Conservation (phyloP, 2,113 vertebrate species). For the Toxotes chatareus region DNA sequence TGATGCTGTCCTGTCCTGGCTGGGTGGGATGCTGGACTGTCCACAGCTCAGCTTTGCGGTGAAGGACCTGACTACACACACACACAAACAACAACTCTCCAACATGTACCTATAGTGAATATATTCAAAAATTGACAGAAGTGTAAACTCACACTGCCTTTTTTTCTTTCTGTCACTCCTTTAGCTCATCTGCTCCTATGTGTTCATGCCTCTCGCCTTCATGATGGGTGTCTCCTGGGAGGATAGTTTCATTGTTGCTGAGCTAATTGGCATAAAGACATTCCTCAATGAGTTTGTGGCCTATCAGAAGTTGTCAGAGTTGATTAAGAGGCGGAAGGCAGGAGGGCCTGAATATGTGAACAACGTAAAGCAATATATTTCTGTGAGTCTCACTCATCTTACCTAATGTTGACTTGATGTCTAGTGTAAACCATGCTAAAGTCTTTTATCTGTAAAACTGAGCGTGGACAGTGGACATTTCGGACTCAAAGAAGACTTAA, state of each 20-base stretch:
- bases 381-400: slow-evolving; percentile 53
- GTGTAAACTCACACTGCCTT: not conserved
- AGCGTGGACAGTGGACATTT: no score
- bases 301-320: slow-evolving; percentile 85
- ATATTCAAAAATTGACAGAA: not conserved
- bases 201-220: slow-evolving; percentile 92
- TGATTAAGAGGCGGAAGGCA: slow-evolving; percentile 84
- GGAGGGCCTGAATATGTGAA: slow-evolving; percentile 86
- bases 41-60: slow-evolving; percentile 92
- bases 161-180: slow-evolving; percentile 12
- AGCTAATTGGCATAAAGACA: slow-evolving; percentile 90
- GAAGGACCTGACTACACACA: slow-evolving; percentile 27
- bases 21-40: slow-evolving; percentile 88
- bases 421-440: not conserved
- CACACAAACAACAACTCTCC: slow-evolving; percentile 1
- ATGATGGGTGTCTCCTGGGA: slow-evolving; percentile 94
- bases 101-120: not conserved
- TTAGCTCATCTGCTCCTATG: slow-evolving; percentile 89
- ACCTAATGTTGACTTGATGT: not conserved
- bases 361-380: slow-evolving; percentile 87
- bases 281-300: slow-evolving; percentile 94
- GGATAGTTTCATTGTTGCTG: slow-evolving; percentile 90
- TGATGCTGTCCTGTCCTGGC: slow-evolving; percentile 87
- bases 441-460: no score
- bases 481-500: no score